Percentiles rank a stretch among this genome's conserved stretches.
phyloP scores from a whole-genome alignment of 2,113 vertebrate genomes.

The Lamprotornis superbus region DNA sequence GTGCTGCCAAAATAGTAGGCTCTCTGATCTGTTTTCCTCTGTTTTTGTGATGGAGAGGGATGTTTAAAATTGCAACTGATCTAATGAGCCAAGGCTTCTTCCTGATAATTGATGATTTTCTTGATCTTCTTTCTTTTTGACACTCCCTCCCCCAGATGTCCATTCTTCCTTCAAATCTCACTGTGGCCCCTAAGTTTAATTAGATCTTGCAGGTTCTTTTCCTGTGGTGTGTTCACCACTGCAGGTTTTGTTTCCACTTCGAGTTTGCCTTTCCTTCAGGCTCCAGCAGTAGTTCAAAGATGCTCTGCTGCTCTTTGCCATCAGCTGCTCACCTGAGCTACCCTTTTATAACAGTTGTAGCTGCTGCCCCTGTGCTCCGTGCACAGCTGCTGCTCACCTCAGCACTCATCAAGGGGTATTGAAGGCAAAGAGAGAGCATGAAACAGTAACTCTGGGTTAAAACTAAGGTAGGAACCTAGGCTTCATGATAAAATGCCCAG shows the following conservation, averaged over 20 bases:
- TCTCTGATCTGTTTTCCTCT: slow-evolving; percentile 6
- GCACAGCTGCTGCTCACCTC: neutral
- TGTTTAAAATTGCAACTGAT: neutral
- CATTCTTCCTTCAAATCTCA: neutral
- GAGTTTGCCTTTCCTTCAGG: neutral
- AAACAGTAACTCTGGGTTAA: neutral
- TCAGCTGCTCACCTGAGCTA: neutral
- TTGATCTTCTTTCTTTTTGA: neutral
- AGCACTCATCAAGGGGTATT: neutral
- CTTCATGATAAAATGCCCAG: neutral
- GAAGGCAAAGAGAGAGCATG: neutral
- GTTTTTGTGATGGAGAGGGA: neutral
- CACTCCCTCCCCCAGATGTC: neutral
- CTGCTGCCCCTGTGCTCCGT: neutral
- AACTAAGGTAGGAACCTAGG: neutral
- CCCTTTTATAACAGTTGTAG: neutral
- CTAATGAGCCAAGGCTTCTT: neutral
- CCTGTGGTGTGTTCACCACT: neutral
- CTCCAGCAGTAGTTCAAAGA: neutral
- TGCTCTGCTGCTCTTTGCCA: neutral
- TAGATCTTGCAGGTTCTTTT: neutral
- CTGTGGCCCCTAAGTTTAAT: neutral
- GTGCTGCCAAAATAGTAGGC: slow-evolving; percentile 20
- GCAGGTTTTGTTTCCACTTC: neutral
- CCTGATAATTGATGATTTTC: neutral